Percentiles rank a stretch among this genome's conserved stretches.
Conservation (phyloP, 53 echinoderm and acorn worm genomes). For the Apostichopus leukothele region DNA sequence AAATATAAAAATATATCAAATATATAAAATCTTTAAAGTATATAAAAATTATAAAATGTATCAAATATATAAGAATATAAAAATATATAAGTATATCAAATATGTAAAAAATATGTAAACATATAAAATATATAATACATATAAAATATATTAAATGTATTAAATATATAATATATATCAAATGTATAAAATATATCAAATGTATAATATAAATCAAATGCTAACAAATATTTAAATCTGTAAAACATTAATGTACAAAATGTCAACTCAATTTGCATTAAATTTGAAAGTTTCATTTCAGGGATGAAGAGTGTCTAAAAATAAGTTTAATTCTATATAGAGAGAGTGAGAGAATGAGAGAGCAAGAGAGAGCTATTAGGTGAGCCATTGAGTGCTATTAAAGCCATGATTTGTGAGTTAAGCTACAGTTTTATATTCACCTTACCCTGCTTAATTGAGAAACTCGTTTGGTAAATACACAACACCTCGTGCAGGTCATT, state of each 20-base stretch:
- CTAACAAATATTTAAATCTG: no score
- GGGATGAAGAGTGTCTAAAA: background rate
- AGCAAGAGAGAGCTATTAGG: background rate
- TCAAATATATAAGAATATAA: no score
- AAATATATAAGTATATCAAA: no score
- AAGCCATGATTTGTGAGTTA: background rate
- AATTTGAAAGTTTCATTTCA: background rate
- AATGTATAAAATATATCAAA: no score
- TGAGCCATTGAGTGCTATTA: background rate
- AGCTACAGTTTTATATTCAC: background rate
- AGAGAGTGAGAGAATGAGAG: background rate
- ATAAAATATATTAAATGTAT: no score
- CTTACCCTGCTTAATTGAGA: background rate
- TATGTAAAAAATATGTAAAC: no score
- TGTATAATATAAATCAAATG: no score
- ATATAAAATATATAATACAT: no score
- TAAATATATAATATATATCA: no score
- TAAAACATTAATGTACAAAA: background rate
- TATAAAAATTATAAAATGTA: no score
- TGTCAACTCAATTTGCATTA: background rate
- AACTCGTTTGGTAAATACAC: background rate
- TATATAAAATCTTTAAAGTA: no score
- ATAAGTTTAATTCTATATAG: background rate
- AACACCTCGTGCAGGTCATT: background rate
- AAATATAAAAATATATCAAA: no score